Base-by-base conservation (phyloP, 2,113 vertebrate species). In the Neogale vison region DNA sequence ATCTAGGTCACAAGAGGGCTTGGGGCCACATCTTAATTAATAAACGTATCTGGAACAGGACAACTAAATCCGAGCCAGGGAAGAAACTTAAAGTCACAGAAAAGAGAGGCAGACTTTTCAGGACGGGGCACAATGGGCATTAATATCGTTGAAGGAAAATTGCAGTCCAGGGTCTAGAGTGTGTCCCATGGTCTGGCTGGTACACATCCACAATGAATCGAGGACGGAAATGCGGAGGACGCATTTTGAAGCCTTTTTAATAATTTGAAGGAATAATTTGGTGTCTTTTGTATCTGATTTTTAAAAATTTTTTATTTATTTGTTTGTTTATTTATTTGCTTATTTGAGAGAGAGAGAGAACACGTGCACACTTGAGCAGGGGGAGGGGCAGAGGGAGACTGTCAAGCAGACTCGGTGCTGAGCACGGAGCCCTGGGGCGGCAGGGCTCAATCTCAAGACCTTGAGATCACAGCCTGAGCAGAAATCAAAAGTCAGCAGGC, bases 11-110 rank as follows among this genome's bases (percentile, higher is more conserved):
- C 4, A 15, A 55, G 12, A 29, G 39, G 20, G 20, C 50, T 65
- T 2, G 1, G 1, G 20, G 65, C 6, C 36, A 67, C 7, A 3
- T 72, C 93, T 76, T 50, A 93, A 87, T 87, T 10, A 93, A 50
- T 47, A 81, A 82, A 82, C 6, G 7, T 34, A 93, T 31, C 52
- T 94, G 57, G 24, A 81, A 74, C 47, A 15, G 18, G 4, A 52
- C 10, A 69, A 88, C 74, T 15, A 93, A 94, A 82, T n/a, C 29
- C 80, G n/a, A 95, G 39, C 79, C 80, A 67, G 72, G 47, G 29
- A 63, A 85, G 36, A 92, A 31, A 50, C 7, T 26, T 31, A 10
- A 13, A 0, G 57, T 59, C 21, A 47, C 52, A 67, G 52, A 85
- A 31, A 84, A 39, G 18, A 86, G 34, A 65, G 20, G 61, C 57